Conservation (phyloP, 2,797 vertebrate genomes). For the Neomorphus geoffroyi region DNA sequence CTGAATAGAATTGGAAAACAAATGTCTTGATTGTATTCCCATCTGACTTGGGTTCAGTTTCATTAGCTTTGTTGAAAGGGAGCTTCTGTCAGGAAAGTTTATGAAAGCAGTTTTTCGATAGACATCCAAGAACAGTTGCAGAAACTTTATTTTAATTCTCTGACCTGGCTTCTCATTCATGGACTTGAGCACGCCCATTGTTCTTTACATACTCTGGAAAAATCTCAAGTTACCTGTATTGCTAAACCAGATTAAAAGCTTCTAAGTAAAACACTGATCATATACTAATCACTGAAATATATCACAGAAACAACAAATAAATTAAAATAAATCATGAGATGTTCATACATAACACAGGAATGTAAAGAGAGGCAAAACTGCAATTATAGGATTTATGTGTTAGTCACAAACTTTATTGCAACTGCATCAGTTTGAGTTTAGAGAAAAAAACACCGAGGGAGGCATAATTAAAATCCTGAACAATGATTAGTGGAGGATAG, state of each 20-base stretch:
- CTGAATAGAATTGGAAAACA: constrained; percentile 42
- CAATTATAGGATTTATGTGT: background rate
- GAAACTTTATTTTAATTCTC: background rate
- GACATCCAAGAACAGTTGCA: background rate
- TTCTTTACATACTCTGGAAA: background rate
- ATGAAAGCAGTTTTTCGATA: background rate
- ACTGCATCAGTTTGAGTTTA: background rate
- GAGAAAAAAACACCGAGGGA: background rate
- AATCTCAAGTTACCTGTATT: background rate
- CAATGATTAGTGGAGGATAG: background rate
- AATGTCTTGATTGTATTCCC: constrained; percentile 60
- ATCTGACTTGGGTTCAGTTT: constrained; percentile 53
- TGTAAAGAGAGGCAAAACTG: background rate
- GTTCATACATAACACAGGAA: background rate
- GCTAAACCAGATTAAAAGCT: background rate
- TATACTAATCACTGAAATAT: background rate
- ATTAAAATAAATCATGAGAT: background rate
- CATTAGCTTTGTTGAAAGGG: constrained; percentile 37
- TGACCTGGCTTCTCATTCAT: background rate
- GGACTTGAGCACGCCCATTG: background rate
- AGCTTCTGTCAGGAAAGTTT: constrained; percentile 17
- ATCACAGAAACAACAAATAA: background rate
- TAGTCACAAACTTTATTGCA: background rate
- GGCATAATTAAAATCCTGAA: background rate
- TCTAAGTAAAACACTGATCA: background rate